Evolutionary conservation across 2,797 vertebrate genomes (phyloP).

Genomic region (Helostoma temminkii): DNA sequence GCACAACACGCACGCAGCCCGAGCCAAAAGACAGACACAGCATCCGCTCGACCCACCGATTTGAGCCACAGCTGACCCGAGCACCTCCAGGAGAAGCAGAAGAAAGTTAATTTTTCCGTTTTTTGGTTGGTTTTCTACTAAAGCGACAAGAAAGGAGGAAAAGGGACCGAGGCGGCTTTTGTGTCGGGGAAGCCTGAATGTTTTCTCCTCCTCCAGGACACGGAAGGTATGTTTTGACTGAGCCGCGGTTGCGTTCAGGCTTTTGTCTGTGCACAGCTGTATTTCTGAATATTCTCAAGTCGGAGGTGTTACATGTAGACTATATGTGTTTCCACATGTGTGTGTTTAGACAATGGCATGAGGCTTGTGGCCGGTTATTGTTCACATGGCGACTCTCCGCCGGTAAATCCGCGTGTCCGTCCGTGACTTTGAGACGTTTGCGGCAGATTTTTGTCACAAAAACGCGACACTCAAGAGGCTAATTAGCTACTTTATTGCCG

Average conservation of each 20-base stretch:
- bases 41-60: constrained; percentile 55
- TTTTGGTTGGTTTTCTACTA: constrained; percentile 45
- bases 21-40: constrained; percentile 58
- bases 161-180: constrained; percentile 78
- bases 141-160: constrained; percentile 61
- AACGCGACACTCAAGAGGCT: not conserved
- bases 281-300: accelerated
- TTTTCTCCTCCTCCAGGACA: constrained; percentile 44
- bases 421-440: constrained; percentile 71
- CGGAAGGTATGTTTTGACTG: constrained; percentile 71
- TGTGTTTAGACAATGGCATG: constrained; percentile 19
- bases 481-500: not conserved
- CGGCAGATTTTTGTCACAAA: constrained; percentile 32
- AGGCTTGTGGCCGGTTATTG: constrained; percentile 74
- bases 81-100: constrained; percentile 24
- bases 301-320: not conserved
- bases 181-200: constrained; percentile 75
- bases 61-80: constrained; percentile 34
- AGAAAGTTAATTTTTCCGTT: constrained; percentile 41
- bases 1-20: constrained; percentile 65
- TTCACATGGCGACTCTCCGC: constrained; percentile 79
- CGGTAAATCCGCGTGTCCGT: constrained; percentile 55
- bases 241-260: not conserved
- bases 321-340: not conserved
- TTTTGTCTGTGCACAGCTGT: not conserved